Percentiles rank a stretch among this genome's conserved stretches.
These are phyloP conservation scores for Neosalanx taihuensis DNA, from an alignment of 2,797 vertebrate genomes.

Conservation along the genomic window DNA sequence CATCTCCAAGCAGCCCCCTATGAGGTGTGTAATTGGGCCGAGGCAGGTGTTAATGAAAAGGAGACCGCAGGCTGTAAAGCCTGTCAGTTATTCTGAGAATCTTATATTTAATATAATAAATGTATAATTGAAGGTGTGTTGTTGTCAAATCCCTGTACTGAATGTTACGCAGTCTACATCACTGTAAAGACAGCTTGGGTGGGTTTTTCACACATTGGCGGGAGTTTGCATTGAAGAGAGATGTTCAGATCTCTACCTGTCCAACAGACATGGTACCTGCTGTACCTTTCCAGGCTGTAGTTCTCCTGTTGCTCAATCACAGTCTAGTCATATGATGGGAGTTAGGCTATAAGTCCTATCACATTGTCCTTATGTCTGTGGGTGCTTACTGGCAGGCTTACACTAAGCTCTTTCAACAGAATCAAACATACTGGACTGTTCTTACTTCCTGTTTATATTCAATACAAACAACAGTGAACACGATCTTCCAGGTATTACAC, in stretches of 20 bases:
- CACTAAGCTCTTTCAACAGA: constrained; percentile 36
- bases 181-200: too few species aligned
- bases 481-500: not conserved
- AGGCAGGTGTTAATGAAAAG: constrained; percentile 21
- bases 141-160: constrained; percentile 37
- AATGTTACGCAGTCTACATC: not conserved
- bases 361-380: constrained; percentile 31
- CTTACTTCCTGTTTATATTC: constrained; percentile 10
- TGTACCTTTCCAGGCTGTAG: not conserved
- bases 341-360: constrained; percentile 43
- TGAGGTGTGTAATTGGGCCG: constrained; percentile 13
- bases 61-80: constrained; percentile 18
- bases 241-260: constrained; percentile 41
- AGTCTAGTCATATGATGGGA: constrained; percentile 37
- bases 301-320: constrained; percentile 41
- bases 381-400: constrained; percentile 34
- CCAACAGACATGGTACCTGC: constrained; percentile 43
- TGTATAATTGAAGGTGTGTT: constrained; percentile 30
- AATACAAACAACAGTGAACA: constrained; percentile 12
- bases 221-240: not conserved
- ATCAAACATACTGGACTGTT: constrained; percentile 19
- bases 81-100: constrained; percentile 29
- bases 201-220: too few species aligned
- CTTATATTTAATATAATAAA: constrained; percentile 20
- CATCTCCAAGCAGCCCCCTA: too few species aligned